Evolutionary conservation across 2,797 vertebrate genomes (phyloP).

Genomic region (Enteromius treurensis): DNA sequence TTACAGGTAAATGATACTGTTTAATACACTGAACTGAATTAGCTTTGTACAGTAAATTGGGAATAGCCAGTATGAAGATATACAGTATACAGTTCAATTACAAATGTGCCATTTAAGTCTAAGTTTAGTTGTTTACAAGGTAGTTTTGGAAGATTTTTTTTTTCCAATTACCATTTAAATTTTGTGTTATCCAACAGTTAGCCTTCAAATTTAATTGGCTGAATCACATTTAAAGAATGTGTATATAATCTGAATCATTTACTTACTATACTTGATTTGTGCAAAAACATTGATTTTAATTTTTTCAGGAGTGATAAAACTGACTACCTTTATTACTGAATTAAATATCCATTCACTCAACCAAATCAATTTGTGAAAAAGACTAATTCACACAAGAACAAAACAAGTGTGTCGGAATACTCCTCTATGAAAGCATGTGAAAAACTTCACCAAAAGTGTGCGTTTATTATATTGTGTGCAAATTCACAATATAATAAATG

Average conservation of each 20-base stretch:
- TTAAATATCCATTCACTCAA: not conserved
- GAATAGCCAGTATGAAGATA: not conserved
- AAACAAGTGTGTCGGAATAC: not conserved
- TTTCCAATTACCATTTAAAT: not conserved
- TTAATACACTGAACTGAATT: constrained; percentile 14
- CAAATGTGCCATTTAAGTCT: not conserved
- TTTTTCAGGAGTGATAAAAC: not conserved
- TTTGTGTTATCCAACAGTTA: not conserved
- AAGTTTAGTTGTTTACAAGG: not conserved
- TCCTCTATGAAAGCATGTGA: no score
- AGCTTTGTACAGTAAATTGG: constrained; percentile 9
- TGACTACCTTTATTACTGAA: not conserved
- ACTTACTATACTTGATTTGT: no score
- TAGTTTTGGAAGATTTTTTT: not conserved
- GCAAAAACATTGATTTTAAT: not conserved
- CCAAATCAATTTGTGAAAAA: not conserved
- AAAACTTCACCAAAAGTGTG: no score
- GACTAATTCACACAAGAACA: not conserved
- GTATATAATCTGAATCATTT: not conserved
- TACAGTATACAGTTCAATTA: not conserved
- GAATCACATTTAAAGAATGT: not conserved
- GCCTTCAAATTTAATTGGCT: not conserved
- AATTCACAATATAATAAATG: no score
- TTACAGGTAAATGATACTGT: constrained; percentile 9
- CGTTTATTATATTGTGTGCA: no score